A percentile compares a stretch with the other conserved stretches of the same genome.
phyloP scores from a whole-genome alignment of 23 tunicate genomes.

The Trididemnum miniatum region DNA sequence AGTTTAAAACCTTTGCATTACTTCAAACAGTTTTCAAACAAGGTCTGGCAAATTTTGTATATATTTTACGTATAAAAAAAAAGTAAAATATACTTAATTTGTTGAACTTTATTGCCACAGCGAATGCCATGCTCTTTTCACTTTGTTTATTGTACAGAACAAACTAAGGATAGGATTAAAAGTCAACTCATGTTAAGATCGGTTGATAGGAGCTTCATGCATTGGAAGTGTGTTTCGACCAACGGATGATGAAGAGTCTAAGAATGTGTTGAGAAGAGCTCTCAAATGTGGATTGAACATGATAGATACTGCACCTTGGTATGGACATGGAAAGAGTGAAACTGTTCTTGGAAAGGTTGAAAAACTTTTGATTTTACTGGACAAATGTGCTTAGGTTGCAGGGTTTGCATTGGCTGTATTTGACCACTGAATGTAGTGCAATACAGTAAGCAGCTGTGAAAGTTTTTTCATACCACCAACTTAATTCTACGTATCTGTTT shows the following conservation, averaged over 20 bases:
- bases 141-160: too few species aligned
- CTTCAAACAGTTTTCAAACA: too few species aligned
- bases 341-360: conserved; percentile 63
- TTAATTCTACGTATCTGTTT: neutral
- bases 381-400: neutral
- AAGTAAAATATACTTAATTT: too few species aligned
- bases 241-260: conserved; percentile 61
- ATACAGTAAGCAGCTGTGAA: too few species aligned
- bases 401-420: neutral
- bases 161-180: too few species aligned
- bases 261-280: conserved; percentile 41
- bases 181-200: too few species aligned
- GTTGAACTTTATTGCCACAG: too few species aligned
- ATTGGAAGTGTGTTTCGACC: conserved; percentile 68
- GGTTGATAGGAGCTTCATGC: conserved; percentile 57
- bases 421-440: too few species aligned
- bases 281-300: conserved; percentile 68
- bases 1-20: too few species aligned
- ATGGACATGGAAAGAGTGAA: conserved; percentile 88
- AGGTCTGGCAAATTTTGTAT: too few species aligned
- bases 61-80: neutral
- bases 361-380: neutral
- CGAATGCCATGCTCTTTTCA: too few species aligned
- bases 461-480: neutral
- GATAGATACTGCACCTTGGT: conserved; percentile 93